Conservation (phyloP, 2,888 invertebrate genomes). For the Agrotis exclamationis region DNA sequence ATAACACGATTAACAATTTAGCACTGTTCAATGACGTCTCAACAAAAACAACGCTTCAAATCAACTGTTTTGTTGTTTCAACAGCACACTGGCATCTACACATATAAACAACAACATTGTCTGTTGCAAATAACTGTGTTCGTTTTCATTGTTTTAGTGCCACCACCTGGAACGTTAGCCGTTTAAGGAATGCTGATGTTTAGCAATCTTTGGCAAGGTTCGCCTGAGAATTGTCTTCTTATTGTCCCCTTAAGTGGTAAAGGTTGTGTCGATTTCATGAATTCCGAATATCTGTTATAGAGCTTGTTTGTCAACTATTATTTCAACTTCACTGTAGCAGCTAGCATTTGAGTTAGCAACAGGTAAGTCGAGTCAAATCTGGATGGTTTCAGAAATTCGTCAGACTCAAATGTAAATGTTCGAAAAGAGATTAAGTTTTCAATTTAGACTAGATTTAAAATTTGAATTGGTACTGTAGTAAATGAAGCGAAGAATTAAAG, state of each 20-base stretch:
- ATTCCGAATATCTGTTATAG: conserved; percentile 25
- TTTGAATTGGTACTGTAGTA: background rate
- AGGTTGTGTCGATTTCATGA: conserved; percentile 39
- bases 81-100: conserved; percentile 24
- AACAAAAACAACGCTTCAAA: conserved; percentile 23
- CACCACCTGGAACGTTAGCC: conserved; percentile 45
- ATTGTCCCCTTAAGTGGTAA: conserved; percentile 33
- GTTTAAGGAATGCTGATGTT: conserved; percentile 58
- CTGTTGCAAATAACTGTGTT: conserved; percentile 46
- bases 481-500: conserved; percentile 16
- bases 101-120: conserved; percentile 28
- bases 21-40: background rate
- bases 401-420: background rate
- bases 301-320: conserved; percentile 14
- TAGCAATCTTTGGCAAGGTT: conserved; percentile 52
- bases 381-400: too few species aligned
- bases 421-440: background rate
- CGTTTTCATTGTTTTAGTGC: conserved; percentile 55
- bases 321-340: background rate
- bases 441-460: background rate
- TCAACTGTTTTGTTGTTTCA: conserved; percentile 27
- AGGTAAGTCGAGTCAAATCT: too few species aligned
- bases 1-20: conserved; percentile 1
- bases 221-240: conserved; percentile 45
- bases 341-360: background rate